Percentiles rank a stretch among this genome's conserved stretches.
These are phyloP conservation scores for Arremon brunneinucha DNA, from an alignment of 2,797 vertebrate species.

Conservation along the genomic window DNA sequence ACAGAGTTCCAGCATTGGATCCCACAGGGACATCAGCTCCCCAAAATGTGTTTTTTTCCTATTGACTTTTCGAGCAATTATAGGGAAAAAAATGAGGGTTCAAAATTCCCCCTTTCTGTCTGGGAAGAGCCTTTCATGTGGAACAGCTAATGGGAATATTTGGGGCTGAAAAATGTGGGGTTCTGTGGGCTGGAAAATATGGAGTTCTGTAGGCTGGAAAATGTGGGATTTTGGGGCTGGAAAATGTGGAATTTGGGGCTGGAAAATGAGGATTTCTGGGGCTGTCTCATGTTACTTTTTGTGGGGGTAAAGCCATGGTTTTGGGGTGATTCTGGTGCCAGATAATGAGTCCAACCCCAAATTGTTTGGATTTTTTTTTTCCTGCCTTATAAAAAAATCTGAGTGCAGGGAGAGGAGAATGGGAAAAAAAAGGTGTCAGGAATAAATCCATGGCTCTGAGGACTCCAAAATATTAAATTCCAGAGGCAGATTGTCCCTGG, in stretches of 20 bases:
- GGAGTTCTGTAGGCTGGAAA: too few relatives aligned
- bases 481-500: too few relatives aligned
- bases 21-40: too few relatives aligned
- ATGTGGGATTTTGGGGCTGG: too few relatives aligned
- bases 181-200: too few relatives aligned
- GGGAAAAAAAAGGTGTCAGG: neutral
- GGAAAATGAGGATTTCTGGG: neutral
- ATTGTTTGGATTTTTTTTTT: neutral
- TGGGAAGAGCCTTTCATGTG: too few relatives aligned
- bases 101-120: too few relatives aligned
- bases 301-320: rapidly evolving
- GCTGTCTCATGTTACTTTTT: rapidly evolving
- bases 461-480: too few relatives aligned
- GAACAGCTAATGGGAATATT: neutral
- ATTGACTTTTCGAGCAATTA: too few relatives aligned
- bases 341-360: too few relatives aligned
- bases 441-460: neutral
- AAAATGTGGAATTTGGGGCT: neutral
- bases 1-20: neutral
- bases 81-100: too few relatives aligned
- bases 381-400: neutral
- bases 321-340: neutral
- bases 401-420: neutral
- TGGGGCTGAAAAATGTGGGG: too few relatives aligned
- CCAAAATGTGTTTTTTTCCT: neutral